Conservation (phyloP, 2,888 invertebrate genomes). For the Glyphotaelius pellucidus region DNA sequence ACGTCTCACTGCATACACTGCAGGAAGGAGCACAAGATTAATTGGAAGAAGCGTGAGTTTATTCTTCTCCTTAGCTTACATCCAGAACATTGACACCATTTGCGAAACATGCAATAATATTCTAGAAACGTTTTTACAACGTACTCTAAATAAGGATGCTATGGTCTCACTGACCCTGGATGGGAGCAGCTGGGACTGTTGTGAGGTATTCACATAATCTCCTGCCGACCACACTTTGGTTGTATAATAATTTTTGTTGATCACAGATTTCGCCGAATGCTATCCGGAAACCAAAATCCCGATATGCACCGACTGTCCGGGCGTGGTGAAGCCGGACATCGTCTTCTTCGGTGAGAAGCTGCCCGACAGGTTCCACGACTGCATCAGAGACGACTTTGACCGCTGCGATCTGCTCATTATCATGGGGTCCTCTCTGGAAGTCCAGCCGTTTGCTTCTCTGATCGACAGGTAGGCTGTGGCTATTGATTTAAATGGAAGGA, state of each 20-base stretch:
- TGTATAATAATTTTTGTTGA: neutral
- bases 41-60: constrained; percentile 88
- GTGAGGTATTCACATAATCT: no score
- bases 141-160: no score
- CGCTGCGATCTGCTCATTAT: constrained; percentile 94
- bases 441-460: constrained; percentile 96
- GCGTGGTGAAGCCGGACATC: constrained; percentile 95
- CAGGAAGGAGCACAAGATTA: constrained; percentile 82
- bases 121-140: no score
- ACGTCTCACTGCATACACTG: constrained; percentile 92
- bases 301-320: constrained; percentile 85
- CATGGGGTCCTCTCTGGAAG: constrained; percentile 95
- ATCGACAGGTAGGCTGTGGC: constrained; percentile 81
- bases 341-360: constrained; percentile 97
- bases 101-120: no score
- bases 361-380: constrained; percentile 85
- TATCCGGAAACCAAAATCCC: constrained; percentile 87
- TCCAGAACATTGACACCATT: neutral
- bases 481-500: neutral
- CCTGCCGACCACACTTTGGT: no score
- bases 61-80: neutral
- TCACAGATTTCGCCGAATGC: constrained; percentile 77
- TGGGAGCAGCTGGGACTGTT: no score
- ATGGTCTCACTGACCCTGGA: no score
- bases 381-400: constrained; percentile 85